Conservation (phyloP, 2,888 invertebrate genomes). For the Neoaliturus tenellus region DNA sequence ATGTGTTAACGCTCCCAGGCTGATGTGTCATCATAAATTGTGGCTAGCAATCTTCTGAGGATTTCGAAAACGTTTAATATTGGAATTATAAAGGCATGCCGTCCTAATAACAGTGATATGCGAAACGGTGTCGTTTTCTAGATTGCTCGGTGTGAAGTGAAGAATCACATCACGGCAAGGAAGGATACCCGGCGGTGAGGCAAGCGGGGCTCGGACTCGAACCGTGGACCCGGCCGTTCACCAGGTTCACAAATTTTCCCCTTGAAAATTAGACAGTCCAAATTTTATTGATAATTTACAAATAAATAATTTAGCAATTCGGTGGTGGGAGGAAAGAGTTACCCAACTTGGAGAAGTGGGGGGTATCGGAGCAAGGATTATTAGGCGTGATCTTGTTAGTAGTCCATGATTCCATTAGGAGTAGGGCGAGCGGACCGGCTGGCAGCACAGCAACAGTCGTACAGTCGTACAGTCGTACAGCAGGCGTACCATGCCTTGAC, state of each 20-base stretch:
- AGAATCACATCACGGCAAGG: constrained; percentile 28
- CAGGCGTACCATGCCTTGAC: constrained; percentile 16
- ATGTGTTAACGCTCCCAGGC: too few relatives aligned
- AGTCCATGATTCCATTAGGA: constrained; percentile 49
- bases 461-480: too few relatives aligned
- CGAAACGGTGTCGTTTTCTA: not conserved
- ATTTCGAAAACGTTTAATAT: too few relatives aligned
- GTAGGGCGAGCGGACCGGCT: not conserved
- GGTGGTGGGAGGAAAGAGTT: not conserved
- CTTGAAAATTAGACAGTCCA: not conserved
- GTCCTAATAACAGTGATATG: not conserved
- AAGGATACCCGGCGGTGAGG: too few relatives aligned
- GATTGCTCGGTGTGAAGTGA: not conserved
- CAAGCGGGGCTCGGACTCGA: not conserved
- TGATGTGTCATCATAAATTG: too few relatives aligned
- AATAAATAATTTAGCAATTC: not conserved
- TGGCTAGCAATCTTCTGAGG: too few relatives aligned
- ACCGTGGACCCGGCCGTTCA: not conserved
- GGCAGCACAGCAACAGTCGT: too few relatives aligned
- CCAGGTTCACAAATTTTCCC: not conserved
- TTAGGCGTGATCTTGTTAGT: constrained; percentile 27
- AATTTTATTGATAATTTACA: not conserved
- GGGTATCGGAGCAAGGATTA: constrained; percentile 48
- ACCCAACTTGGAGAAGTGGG: constrained; percentile 32
- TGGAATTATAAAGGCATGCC: too few relatives aligned